phyloP scores from a whole-genome alignment of 2,113 vertebrate species.

The Rhizomys pruinosus region DNA sequence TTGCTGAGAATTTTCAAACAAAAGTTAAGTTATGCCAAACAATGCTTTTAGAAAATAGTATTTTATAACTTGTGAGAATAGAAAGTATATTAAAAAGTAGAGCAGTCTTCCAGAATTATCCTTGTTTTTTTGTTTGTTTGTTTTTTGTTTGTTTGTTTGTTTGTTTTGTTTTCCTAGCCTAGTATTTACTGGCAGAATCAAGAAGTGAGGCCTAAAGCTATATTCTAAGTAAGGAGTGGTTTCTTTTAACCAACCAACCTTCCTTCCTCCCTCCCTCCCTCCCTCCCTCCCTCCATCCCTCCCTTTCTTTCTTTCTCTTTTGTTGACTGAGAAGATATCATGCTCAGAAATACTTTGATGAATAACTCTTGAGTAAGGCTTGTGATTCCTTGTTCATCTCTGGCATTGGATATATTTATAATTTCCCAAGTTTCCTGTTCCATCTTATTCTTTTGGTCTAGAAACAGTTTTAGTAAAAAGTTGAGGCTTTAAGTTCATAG shows the following conservation, averaged over 20 bases:
- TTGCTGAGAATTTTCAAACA: background rate
- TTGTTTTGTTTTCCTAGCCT: background rate
- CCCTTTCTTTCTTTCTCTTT: too few relatives aligned
- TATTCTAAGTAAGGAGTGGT: background rate
- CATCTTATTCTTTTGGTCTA: background rate
- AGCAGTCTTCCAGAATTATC: background rate
- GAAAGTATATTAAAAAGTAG: background rate
- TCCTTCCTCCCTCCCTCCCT: too few relatives aligned
- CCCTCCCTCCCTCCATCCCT: too few relatives aligned
- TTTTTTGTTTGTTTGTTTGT: too few relatives aligned
- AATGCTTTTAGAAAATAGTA: background rate
- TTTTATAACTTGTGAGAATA: background rate
- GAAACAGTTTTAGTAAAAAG: background rate
- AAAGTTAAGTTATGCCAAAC: background rate
- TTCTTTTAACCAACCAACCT: too few relatives aligned
- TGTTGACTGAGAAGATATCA: background rate
- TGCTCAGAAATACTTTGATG: background rate
- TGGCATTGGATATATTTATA: background rate
- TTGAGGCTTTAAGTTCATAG: background rate
- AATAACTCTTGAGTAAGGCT: background rate
- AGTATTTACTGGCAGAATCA: background rate
- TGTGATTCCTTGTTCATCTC: background rate
- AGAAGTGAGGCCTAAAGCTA: background rate
- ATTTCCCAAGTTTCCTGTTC: background rate
- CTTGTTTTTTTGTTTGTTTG: background rate